Evolutionary conservation across 1,140 invertebrate genomes (phyloP).

Genomic region (Euglossa dilemma): DNA sequence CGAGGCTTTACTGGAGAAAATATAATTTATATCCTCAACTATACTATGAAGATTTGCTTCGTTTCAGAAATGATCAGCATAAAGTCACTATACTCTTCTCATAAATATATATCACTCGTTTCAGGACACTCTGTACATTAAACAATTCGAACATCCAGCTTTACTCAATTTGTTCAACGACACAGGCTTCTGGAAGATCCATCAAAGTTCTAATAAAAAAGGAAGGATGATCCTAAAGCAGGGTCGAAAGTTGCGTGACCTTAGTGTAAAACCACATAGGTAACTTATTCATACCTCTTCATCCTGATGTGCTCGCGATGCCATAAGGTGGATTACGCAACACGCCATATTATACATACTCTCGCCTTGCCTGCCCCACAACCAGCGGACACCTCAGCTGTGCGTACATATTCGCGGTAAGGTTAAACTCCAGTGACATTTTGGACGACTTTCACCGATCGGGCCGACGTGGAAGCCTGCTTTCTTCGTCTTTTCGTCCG

Average conservation of each 20-base stretch:
- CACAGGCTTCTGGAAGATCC: too few species aligned
- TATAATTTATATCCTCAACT: too few species aligned
- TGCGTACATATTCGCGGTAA: slow-evolving; percentile 58
- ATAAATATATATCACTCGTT: too few species aligned
- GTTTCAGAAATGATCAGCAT: too few species aligned
- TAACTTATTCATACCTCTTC: neutral
- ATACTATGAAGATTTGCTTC: too few species aligned
- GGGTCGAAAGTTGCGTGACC: neutral
- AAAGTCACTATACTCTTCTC: too few species aligned
- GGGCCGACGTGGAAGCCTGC: slow-evolving; percentile 51
- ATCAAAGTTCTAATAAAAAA: too few species aligned
- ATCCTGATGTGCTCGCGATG: slow-evolving; percentile 40
- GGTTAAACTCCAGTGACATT: slow-evolving; percentile 72
- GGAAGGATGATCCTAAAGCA: neutral
- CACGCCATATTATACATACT: slow-evolving; percentile 38
- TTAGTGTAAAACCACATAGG: neutral
- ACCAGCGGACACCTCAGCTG: slow-evolving; percentile 10
- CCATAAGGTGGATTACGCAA: slow-evolving; percentile 57
- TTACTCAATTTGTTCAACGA: too few species aligned
- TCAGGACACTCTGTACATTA: too few species aligned
- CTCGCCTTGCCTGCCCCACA: neutral
- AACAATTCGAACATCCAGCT: too few species aligned
- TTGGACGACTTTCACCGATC: slow-evolving; percentile 69
- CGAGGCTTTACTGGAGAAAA: too few species aligned
- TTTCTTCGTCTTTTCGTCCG: slow-evolving; percentile 64